Evolutionary conservation across 2,113 vertebrate genomes (phyloP), one percentile per base, ranked within the genome.

Genomic region (Onychostruthus taczanowskii): DNA sequence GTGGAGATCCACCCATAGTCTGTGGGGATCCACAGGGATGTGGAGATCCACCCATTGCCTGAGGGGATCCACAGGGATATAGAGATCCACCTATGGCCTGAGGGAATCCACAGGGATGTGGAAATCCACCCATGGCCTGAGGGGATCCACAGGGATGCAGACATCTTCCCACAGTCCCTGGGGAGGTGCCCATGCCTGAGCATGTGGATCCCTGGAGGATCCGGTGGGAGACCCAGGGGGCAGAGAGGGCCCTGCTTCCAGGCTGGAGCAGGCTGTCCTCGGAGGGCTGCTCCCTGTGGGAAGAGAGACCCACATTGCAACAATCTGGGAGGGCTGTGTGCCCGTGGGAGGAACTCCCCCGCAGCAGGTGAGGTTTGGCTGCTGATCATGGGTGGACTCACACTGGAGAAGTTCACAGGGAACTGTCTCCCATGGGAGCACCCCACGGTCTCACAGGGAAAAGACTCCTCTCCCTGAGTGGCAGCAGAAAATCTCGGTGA

Each of bases 331-430:
- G 22, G 13, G 7, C 6, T 50, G 22, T 50, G 2, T 41, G 58
- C 17, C 28, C 1, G 0, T 41, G 30, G 35, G 23, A 26, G 6
- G 23, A 8, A 5, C 3, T 27, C 59, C 5, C 1, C 53, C 4
- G 22, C 23, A 52, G 13, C 28, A 16, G 35, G 16, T 16, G 16
- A 2, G 1, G 18, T n/a, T 6, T 7, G 28, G 6, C 6, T 41
- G 47, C 23, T 63, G 37, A 18, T 14, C 1, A 2, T 43, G 18
- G 13, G 18, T 17, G 47, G 30, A 22, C 6, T 18, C 37, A 27
- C 0, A 9, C 30, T 33, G 53, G 53, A 55, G 47, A 27, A 52
- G 7, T 8, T 52, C 24, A 28, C 1, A 0, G 23, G 11, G 18
- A 43, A 3, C 37, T n/a, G 37, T 22, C 8, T 52, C 23, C 37